Evolutionary conservation across 1,140 invertebrate genomes (phyloP), one percentile per base, ranked within the genome.

Genomic region (Riptortus pedestris): DNA sequence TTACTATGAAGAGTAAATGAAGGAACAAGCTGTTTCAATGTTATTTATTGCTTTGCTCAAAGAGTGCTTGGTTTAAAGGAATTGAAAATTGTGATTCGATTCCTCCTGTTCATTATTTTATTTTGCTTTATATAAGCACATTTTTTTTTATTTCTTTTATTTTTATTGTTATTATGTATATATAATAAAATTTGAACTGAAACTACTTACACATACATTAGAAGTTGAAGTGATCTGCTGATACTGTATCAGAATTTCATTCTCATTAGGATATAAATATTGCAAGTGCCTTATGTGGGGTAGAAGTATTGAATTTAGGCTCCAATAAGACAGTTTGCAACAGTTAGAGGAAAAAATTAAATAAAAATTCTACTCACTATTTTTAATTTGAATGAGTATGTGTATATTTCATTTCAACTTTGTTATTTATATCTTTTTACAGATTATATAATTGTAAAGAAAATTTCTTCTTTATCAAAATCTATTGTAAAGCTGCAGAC

Each of bases 261-360:
- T 38, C 5, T 38, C 31, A 55, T 55, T 55, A 55, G 51, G 22
- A 26, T 55, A 55, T 55, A 55, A 24, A 59, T 62, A 62, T 65
- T 65, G 64, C 64, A 65, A 65, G 64, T 65, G 64, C 64, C 64
- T 65, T 65, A 65, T 65, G 48, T 61, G 64, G 59, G 64, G 64
- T 65, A 65, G 64, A 58, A 60, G 58, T 60, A 33, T 33, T 48
- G 31, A 65, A 51, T 65, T 65, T 65, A 58, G 57, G 45, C 64
- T 65, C 64, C 64, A 65, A 60, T 65, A 65, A 65, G 64, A 65
- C 64, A 65, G 45, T 55, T 55, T 65, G 64, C 64, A 65, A 65
- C 43, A 57, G 51, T 24, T 29, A 16, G 45, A 62, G n/a, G 51
- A 62, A 31, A 62, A 47, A 27, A 51, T 18, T 47, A 1, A 38